Conservation (phyloP, 2,888 invertebrate genomes). For the Eupelmus urozonus region DNA sequence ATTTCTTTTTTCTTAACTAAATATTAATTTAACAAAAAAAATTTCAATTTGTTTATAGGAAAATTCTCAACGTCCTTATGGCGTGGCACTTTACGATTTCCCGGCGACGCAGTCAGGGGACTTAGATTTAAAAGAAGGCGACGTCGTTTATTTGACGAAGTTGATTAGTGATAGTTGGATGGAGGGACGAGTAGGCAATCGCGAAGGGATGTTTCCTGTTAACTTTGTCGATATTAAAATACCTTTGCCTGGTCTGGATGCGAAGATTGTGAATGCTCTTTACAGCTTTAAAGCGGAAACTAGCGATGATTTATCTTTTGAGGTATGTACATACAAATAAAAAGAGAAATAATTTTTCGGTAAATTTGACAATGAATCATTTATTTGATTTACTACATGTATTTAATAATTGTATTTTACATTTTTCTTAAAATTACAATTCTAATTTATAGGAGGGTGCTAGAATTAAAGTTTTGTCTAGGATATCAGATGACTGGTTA, state of each 20-base stretch:
- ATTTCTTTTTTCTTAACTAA: neutral
- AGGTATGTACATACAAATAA: too few relatives aligned
- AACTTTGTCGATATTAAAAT: constrained; percentile 88
- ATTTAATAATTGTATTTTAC: neutral
- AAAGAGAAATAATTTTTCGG: neutral
- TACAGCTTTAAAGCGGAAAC: constrained; percentile 85
- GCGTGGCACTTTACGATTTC: constrained; percentile 89
- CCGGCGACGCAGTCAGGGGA: constrained; percentile 87
- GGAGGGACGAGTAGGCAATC: constrained; percentile 84
- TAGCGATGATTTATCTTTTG: constrained; percentile 80
- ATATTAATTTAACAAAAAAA: neutral
- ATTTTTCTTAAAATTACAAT: constrained; percentile 8
- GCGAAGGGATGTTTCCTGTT: constrained; percentile 89
- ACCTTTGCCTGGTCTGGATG: constrained; percentile 79
- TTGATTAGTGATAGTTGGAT: constrained; percentile 89
- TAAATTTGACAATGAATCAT: neutral
- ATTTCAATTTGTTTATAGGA: constrained; percentile 62
- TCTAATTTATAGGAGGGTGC: constrained; percentile 80
- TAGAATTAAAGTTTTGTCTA: constrained; percentile 82
- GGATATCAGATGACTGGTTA: constrained; percentile 88
- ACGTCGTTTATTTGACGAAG: constrained; percentile 84
- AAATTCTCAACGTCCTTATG: constrained; percentile 81
- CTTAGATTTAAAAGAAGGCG: constrained; percentile 87
- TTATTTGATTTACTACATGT: neutral
- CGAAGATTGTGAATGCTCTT: constrained; percentile 81